Base-by-base conservation (phyloP, 30 jellyfish, hydroid and myxozoan species). In the Catostylus mosaicus region DNA sequence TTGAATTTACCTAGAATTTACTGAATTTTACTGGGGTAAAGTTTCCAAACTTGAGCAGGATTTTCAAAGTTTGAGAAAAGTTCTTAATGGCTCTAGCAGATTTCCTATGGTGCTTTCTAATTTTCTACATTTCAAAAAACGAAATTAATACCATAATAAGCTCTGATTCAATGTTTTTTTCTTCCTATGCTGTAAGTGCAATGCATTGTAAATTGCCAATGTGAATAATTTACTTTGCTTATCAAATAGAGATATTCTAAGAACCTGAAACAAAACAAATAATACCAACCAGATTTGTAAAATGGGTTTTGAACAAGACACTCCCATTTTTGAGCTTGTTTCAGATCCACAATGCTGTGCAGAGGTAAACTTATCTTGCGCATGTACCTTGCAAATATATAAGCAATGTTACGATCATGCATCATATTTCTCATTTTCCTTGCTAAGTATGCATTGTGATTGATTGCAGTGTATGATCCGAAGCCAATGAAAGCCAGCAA, bases 391-490 rank as follows among this genome's bases (percentile, higher is more conserved):
- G 92, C 85, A 48, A 82, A 14, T 0, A 64, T 22, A 34, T 82
- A 82, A 16, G 92, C 92, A 54, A 57, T 38, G 31, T 82, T 82
- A 16, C 85, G 79, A 20, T 82, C 92, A 70, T 82, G 92, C 78
- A 69, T 66, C 4, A 73, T 46, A 32, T 51, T 54, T 34, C 64
- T 47, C 34, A 82, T 3, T 27, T 46, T 40, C 51, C 62, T 68
- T 50, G 85, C 35, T 2, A 82, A n/a, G 60, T 67, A 54, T 52
- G 92, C 85, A 50, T 82, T 82, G 74, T 66, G 19, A n/a, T 66
- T 73, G n/a, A 37, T 50, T 12, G 92, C 92, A 66, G 69, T 48
- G 80, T 82, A 82, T 1, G 75, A 24, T 0, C 70, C 57, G 7
- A 51, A 5, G 18, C 30, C 20, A 36, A 82, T 20, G 18, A 82